Evolutionary conservation across 2,113 vertebrate genomes (phyloP), one percentile per base, ranked within the genome.

Genomic region (Brachyistius frenatus): DNA sequence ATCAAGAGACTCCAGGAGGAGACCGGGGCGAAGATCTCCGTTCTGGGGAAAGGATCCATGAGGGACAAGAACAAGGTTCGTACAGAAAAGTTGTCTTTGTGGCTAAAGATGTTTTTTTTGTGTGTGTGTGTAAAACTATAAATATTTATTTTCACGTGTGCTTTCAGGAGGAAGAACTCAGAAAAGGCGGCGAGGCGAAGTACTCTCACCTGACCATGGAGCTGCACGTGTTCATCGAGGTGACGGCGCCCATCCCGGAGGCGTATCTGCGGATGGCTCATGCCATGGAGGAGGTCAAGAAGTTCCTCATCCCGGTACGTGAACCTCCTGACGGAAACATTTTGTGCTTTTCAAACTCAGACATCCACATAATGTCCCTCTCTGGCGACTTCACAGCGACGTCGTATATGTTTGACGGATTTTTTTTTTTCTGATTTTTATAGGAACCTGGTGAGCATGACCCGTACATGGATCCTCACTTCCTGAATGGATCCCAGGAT

Each of bases 271-370:
- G 98, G 31, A 99, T 99, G 97, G 97, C 97, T 71, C 97, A 99
- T 13, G 98, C 98, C 36, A 98, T 99, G 97, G 98, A 99, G 5
- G 97, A 99, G 80, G 97, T 99, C 78, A 99, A 99, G 93, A 99
- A 99, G 78, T 99, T 99, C 89, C 95, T 99, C 0, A 96, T 98
- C 66, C 97, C 98, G 2, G 97, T 99, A 95, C 7, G 94, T 23
- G 49, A 16, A 4, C 1, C 15, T 49, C 47, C 15, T 49, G 11
- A 16, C 6, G 4, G 49, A 15, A 52, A 52, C 15, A 52, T 5
- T 52, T 52, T 23, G n/a, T 2, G 15, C 16, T 5, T 4, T 3
- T 23, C 2, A 23, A 7, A n/a, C 15, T n/a, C 3, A 14, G 1
- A 4, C 11, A 32, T 50, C 2, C 0, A 37, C 8, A 14, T 23